Evolutionary conservation across 1,140 invertebrate species (phyloP), one percentile per base, ranked within the genome.

Genomic region (Achatina immaculata): DNA sequence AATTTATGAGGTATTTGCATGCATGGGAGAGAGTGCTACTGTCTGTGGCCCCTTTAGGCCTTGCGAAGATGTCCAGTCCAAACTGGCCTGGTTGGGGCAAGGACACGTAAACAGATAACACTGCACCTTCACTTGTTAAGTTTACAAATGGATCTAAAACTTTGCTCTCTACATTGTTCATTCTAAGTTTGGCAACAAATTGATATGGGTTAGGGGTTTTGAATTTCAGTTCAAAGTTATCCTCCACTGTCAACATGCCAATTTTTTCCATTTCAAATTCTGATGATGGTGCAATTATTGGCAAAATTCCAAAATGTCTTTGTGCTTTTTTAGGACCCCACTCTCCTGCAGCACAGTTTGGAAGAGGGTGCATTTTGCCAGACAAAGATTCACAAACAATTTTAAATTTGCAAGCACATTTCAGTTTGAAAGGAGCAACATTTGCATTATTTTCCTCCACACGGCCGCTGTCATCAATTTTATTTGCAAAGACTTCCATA

Each of bases 381-480:
- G 81, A 95, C 74, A 99, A 92, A 86, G 96, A 95, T 83, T 96
- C 95, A 90, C 98, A 99, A 68, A 96, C 95, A 81, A 99, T 98
- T 88, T 99, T 99, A 89, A 99, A 99, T 92, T 99, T 99, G 93
- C 98, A 99, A 24, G 99, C 97, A 89, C 96, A 98, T 92, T 99
- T 99, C 91, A 99, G 98, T 91, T 99, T 99, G 95, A 99, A 99
- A 24, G 98, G 90, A 34, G 85, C 83, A 75, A 88, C 83, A 16
- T 84, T 82, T 38, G 86, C 84, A 55, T 88, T 86, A 38, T 79
- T 82, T 62, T 85, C 85, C 28, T 85, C 83, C 19, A 89, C 84
- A 77, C 88, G 85, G 82, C 90, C 87, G 28, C 83, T 85, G 21
- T 91, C 90, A 58, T 91, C 88, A 75, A 99, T 98, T 1, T 97